Base-by-base conservation (phyloP, 2,113 vertebrate genomes). In the Carollia perspicillata region DNA sequence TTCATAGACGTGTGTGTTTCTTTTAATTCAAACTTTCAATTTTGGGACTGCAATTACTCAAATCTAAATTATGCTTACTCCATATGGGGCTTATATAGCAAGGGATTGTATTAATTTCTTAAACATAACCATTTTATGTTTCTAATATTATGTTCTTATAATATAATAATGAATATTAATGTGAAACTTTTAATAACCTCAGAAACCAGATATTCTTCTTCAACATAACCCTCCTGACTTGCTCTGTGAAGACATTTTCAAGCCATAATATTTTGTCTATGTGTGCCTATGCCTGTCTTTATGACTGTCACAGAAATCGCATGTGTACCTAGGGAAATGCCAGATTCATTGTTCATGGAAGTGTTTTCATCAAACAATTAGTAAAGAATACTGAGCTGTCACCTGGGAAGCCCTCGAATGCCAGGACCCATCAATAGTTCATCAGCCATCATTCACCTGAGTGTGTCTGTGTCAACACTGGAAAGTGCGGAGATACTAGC, bases 351-450 rank as follows among this genome's bases (percentile, higher is more conserved):
- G 89, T 93, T 95, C n/a, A 66, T 93, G 84, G 63, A 77, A 79
- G 40, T 77, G 40, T 94, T 93, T 96, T 96, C 83, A 93, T 97
- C 83, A 96, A 96, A 89, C 5, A 8, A 89, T 87, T 93, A 84
- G 87, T 94, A 81, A 94, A 63, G 40, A 93, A 87, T 63, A 93
- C 53, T n/a, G 69, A 79, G 40, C 85, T 87, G 9, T 87, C 71
- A 72, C 51, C 42, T 87, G 35, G 86, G 66, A 96, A 94, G 51
- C 51, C 72, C 69, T 66, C 44, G 68, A 72, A 37, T 66, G 23
- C 80, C 40, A 72, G 23, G 84, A 42, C 71, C 90, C 40, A 93
- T 90, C 47, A 68, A 37, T 93, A 96, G 69, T 94, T 97, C 94
- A 89, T 86, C 66, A 94, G 40, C 60, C 40, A 42, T 51, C 49